phyloP scores from a whole-genome alignment of 2,888 invertebrate genomes.

The Chloroclystis v-ata region DNA sequence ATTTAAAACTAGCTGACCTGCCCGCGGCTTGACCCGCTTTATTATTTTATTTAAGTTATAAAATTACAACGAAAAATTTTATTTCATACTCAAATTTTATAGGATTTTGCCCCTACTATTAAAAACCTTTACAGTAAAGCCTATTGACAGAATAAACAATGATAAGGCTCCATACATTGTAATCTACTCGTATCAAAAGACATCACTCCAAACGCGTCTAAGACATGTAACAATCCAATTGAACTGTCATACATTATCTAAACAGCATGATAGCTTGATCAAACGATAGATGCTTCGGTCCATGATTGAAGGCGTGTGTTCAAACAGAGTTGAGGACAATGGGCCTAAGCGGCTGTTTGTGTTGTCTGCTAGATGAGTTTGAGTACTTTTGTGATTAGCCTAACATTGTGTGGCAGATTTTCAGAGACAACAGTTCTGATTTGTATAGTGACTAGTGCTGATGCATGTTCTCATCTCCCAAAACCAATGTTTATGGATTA shows the following conservation, averaged over 20 bases:
- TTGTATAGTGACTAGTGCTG: background rate
- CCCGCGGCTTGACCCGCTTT: too few relatives aligned
- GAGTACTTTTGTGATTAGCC: constrained; percentile 54
- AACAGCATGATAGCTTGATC: constrained; percentile 44
- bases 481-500: too few relatives aligned
- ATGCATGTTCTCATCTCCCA: too few relatives aligned
- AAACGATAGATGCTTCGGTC: constrained; percentile 40
- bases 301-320: constrained; percentile 57
- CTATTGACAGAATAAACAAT: too few relatives aligned
- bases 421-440: constrained; percentile 21
- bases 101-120: too few relatives aligned
- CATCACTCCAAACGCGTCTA: constrained; percentile 4
- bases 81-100: too few relatives aligned
- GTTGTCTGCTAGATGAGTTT: constrained; percentile 40
- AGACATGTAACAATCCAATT: constrained; percentile 19
- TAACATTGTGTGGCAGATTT: constrained; percentile 38
- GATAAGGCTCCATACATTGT: too few relatives aligned
- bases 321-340: constrained; percentile 63
- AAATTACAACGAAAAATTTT: too few relatives aligned
- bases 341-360: constrained; percentile 55
- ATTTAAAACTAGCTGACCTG: too few relatives aligned
- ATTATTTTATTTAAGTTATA: too few relatives aligned
- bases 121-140: too few relatives aligned
- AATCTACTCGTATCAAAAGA: constrained; percentile 15
- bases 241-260: constrained; percentile 39